Conservation (phyloP, 92 coral and sea anemone genomes). For the Meandrina meandrites region DNA sequence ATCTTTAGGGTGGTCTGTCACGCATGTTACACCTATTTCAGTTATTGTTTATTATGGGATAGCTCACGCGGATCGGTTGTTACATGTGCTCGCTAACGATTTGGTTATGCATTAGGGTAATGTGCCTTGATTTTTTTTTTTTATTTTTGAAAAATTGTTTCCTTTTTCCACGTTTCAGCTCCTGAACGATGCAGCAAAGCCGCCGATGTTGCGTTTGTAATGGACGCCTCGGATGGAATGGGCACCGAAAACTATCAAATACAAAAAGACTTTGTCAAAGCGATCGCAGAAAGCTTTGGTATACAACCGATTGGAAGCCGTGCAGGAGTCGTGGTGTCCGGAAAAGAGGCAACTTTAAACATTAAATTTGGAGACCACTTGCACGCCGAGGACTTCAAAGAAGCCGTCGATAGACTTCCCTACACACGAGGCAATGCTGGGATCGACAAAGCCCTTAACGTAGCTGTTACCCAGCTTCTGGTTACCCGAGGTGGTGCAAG, state of each 20-base stretch:
- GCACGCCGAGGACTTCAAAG: conserved; percentile 12
- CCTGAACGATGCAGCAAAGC: conserved; percentile 23
- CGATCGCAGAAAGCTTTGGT: conserved; percentile 55
- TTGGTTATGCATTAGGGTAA: no score
- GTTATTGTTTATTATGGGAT: no score
- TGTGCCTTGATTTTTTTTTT: not conserved
- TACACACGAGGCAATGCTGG: conserved; percentile 7
- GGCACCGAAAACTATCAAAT: conserved; percentile 38
- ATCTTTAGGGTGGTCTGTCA: no score
- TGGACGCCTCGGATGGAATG: conserved; percentile 54
- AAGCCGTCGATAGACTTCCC: conserved; percentile 41
- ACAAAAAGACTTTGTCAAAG: conserved; percentile 64
- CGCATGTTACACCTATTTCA: no score
- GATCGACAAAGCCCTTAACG: conserved; percentile 15
- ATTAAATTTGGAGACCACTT: conserved; percentile 57
- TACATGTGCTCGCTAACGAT: no score
- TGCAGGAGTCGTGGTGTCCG: conserved; percentile 46
- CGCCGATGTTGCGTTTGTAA: conserved; percentile 56
- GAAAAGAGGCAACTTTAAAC: conserved; percentile 40
- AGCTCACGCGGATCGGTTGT: no score
- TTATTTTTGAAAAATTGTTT: not conserved
- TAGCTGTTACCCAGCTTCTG: conserved; percentile 43
- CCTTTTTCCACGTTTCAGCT: conserved; percentile 3
- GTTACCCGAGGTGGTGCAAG: conserved; percentile 27
- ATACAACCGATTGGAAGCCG: conserved; percentile 46